Evolutionary conservation across 92 coral and sea anemone species (phyloP).

Genomic region (Umimayanthus kanabou): DNA sequence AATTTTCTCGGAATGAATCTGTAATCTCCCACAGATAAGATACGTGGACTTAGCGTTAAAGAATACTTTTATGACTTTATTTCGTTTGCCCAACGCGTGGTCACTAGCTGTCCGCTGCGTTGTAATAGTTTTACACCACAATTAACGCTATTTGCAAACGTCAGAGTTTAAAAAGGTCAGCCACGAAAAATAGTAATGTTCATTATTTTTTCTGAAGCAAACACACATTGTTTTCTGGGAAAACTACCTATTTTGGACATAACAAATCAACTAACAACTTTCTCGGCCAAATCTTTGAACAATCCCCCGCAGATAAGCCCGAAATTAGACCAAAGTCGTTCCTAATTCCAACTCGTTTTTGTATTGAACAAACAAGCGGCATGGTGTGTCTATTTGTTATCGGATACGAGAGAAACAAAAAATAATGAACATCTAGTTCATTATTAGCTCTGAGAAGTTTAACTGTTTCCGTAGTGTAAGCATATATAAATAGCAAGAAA

Average conservation of each 20-base stretch:
- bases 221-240: background rate
- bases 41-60: background rate
- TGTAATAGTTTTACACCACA: background rate
- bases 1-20: background rate
- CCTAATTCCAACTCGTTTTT: background rate
- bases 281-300: background rate
- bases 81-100: background rate
- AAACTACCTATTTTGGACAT: background rate
- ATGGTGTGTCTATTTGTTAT: background rate
- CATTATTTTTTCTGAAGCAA: background rate
- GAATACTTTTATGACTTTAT: too few species aligned
- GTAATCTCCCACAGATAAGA: background rate
- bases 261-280: too few species aligned
- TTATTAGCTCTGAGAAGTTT: too few species aligned
- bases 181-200: too few species aligned
- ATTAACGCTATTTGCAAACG: background rate
- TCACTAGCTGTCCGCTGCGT: too few species aligned
- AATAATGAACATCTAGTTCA: background rate
- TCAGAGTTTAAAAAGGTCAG: background rate
- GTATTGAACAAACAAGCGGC: background rate
- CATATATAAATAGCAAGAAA: background rate
- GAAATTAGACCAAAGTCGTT: background rate
- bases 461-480: background rate
- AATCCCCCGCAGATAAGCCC: conserved; percentile 1
- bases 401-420: background rate